phyloP scores from a whole-genome alignment of 1,140 invertebrate species.

The Lepeophtheirus salmonis region DNA sequence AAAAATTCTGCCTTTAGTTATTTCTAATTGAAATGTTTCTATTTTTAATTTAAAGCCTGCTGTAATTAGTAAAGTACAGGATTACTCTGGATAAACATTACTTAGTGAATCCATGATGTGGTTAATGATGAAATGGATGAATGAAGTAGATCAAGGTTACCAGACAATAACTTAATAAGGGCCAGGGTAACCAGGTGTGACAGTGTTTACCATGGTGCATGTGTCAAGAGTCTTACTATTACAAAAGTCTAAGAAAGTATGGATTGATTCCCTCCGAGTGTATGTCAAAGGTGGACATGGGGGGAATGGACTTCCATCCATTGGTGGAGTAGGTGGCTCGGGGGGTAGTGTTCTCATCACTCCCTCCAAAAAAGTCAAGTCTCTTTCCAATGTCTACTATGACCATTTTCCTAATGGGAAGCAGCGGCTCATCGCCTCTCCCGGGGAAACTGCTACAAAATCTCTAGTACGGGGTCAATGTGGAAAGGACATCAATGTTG shows the following conservation, averaged over 20 bases:
- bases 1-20: too few relatives aligned
- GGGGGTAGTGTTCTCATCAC: constrained; percentile 58
- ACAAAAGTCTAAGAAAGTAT: constrained; percentile 25
- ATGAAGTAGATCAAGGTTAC: too few relatives aligned
- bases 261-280: constrained; percentile 50
- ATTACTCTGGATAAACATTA: too few relatives aligned
- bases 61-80: too few relatives aligned
- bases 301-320: constrained; percentile 50
- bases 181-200: too few relatives aligned
- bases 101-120: too few relatives aligned
- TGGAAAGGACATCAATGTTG: neutral
- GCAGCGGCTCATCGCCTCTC: neutral
- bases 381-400: neutral
- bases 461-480: constrained; percentile 21
- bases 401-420: neutral
- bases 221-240: neutral
- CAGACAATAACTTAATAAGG: too few relatives aligned
- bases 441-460: neutral
- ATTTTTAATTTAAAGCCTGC: too few relatives aligned
- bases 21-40: too few relatives aligned
- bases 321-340: constrained; percentile 61
- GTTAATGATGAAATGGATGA: too few relatives aligned
- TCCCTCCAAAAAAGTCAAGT: constrained; percentile 35
- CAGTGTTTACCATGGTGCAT: neutral
- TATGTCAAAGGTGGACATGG: constrained; percentile 53